phyloP scores from a whole-genome alignment of 2,888 invertebrate species.

The Thera obeliscata region DNA sequence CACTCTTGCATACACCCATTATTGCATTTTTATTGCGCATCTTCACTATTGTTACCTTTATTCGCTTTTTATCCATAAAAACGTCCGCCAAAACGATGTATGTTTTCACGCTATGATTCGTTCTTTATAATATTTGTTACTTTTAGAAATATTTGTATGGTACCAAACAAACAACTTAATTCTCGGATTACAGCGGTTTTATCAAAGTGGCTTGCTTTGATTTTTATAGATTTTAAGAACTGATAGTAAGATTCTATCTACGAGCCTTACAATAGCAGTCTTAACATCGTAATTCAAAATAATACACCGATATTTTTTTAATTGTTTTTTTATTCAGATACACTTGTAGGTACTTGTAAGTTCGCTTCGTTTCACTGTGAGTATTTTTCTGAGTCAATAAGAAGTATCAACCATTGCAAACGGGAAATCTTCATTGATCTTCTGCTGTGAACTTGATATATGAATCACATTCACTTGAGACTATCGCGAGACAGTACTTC shows the following conservation, averaged over 20 bases:
- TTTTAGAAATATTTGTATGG: constrained; percentile 40
- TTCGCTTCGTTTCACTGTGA: no score
- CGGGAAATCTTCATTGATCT: constrained; percentile 16
- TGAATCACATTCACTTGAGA: constrained; percentile 56
- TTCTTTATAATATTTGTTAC: constrained; percentile 59
- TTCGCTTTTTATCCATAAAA: constrained; percentile 74
- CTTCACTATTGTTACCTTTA: constrained; percentile 80
- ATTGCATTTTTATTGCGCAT: constrained; percentile 82
- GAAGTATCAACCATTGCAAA: background rate
- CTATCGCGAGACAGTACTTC: constrained; percentile 50
- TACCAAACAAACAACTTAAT: constrained; percentile 43
- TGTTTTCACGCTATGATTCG: constrained; percentile 79
- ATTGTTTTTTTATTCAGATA: no score
- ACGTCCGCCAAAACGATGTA: constrained; percentile 72
- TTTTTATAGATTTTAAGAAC: constrained; percentile 22
- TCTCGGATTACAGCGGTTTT: constrained; percentile 45
- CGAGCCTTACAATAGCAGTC: constrained; percentile 1
- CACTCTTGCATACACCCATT: constrained; percentile 67
- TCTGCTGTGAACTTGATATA: constrained; percentile 34
- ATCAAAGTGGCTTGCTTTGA: constrained; percentile 8
- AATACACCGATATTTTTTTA: background rate
- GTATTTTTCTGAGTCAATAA: background rate
- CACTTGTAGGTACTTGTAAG: background rate
- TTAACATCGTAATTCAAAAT: background rate
- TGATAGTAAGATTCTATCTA: constrained; percentile 12